Conservation (phyloP, 2,888 invertebrate genomes). For the Plusia festucae region DNA sequence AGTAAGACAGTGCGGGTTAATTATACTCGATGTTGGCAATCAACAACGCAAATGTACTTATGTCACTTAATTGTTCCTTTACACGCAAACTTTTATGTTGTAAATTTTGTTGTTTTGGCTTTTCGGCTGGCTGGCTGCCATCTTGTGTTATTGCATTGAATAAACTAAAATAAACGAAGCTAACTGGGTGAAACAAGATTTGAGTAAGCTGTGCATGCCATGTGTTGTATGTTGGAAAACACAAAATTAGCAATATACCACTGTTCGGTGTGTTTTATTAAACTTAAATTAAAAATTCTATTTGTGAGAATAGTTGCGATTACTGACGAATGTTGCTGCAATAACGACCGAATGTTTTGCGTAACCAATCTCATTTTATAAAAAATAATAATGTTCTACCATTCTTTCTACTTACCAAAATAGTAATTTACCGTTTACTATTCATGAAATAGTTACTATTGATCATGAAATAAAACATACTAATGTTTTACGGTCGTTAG, state of each 20-base stretch:
- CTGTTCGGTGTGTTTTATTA: not conserved
- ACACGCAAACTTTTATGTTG: slow-evolving; percentile 68
- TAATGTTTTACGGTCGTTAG: slow-evolving; percentile 46
- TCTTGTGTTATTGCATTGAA: slow-evolving; percentile 42
- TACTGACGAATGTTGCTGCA: no score
- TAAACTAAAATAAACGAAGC: slow-evolving; percentile 15
- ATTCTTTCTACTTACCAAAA: slow-evolving; percentile 19
- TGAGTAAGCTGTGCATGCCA: not conserved
- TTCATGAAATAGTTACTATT: slow-evolving; percentile 43
- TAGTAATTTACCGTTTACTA: slow-evolving; percentile 29
- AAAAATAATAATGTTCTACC: slow-evolving; percentile 9
- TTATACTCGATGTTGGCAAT: slow-evolving; percentile 63
- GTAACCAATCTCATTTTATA: slow-evolving; percentile 9
- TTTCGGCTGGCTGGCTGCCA: slow-evolving; percentile 50
- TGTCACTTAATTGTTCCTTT: slow-evolving; percentile 70
- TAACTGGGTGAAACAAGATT: not conserved
- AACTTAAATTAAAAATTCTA: not conserved
- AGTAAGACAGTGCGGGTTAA: slow-evolving; percentile 52
- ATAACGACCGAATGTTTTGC: not conserved
- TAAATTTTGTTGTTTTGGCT: slow-evolving; percentile 56
- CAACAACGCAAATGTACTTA: slow-evolving; percentile 65
- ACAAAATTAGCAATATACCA: not conserved
- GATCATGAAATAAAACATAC: slow-evolving; percentile 51
- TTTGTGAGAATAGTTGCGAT: no score
- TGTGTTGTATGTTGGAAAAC: not conserved